Base-by-base conservation (phyloP, 2,888 invertebrate genomes). In the Eristalinus aeneus region DNA sequence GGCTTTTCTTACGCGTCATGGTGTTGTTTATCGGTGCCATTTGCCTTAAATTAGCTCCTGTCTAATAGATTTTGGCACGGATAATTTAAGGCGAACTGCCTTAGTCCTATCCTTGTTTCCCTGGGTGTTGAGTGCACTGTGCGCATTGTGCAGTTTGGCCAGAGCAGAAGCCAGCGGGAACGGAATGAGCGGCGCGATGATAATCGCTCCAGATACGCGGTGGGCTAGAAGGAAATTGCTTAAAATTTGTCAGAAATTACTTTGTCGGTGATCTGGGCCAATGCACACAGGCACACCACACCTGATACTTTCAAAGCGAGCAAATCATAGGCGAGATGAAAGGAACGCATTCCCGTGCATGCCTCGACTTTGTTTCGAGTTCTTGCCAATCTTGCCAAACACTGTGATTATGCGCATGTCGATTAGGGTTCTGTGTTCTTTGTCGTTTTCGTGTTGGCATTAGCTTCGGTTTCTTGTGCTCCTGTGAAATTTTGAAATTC, bases 41-140 rank as follows among this genome's bases (percentile, higher is more conserved):
- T 86, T 86, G 82, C 82, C 86, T 82, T 82, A 86, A 86, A 82
- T 86, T 86, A 82, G 81, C 82, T 86, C 82, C 82, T 86, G 82
- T 86, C 86, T 86, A 86, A 86, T 86, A 86, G 86, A 82, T 86
- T 86, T 86, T 81, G 86, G 86, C 86, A 78, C 82, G 86, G 82
- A 86, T 86, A 86, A 77, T 82, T 82, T 85, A 85, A 85, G 85
- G 71, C 46, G 71, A 76, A 64, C 75, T 71, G 31, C 60, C 10
- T n/a, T 67, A 46, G 63, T 81, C 68, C 75, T 76, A 75, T 80
- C 85, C 85, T 60, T 80, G 76, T 72, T 77, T 6, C 67, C 69
- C 61, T 58, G 65, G 58, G 27, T 46, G 10, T 22, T 64, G 63
- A 6, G 31, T 64, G 68, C 27, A 27, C 54, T 67, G 68, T 67